Evolutionary conservation across 2,888 invertebrate species (phyloP), one percentile per base, ranked within the genome.

Genomic region (Scaptomyza reducta): DNA sequence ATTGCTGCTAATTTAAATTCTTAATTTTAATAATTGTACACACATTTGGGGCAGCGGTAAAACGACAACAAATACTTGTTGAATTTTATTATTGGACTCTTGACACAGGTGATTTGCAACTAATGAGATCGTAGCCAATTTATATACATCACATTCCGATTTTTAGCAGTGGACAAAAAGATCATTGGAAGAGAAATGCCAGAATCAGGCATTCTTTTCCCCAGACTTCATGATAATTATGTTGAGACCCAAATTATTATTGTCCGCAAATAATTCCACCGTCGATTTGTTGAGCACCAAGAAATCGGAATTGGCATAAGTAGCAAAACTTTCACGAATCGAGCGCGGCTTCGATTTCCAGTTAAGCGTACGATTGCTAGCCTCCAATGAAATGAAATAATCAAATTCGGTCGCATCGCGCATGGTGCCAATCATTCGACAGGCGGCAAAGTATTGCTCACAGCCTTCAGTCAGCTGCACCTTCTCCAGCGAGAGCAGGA

Each of bases 321-420:
- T 98, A 13, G 98, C 97, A 14, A 99, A 98, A 65, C 99, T 99
- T 93, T 99, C 99, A 89, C 99, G 99, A 88, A 99, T 99, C 49
- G 98, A 98, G 46, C 99, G 94, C 0, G 99, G 99, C 93, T 98
- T 98, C 97, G 94, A 91, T 97, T 97, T 14, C 99, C 98, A 92
- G 97, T 99, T 77, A 3, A 85, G 73, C 4, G 67, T 86, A 27
- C 84, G 88, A 51, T 82, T 89, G 27, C 82, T 71, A 27, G 69
- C 72, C 16, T 88, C 88, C 84, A 99, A 92, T 92, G 99, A 99
- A 89, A 99, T 93, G 90, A 98, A 83, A 93, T 99, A 99, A 44
- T 98, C 97, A 93, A 99, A 99, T 91, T 97, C 97, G 92, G 99
- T 98, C 6, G 99, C 99, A 92, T 99, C 99, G 91, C 99, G 99